Evolutionary conservation across 2,113 vertebrate species (phyloP).

Genomic region (Petroica traversi): DNA sequence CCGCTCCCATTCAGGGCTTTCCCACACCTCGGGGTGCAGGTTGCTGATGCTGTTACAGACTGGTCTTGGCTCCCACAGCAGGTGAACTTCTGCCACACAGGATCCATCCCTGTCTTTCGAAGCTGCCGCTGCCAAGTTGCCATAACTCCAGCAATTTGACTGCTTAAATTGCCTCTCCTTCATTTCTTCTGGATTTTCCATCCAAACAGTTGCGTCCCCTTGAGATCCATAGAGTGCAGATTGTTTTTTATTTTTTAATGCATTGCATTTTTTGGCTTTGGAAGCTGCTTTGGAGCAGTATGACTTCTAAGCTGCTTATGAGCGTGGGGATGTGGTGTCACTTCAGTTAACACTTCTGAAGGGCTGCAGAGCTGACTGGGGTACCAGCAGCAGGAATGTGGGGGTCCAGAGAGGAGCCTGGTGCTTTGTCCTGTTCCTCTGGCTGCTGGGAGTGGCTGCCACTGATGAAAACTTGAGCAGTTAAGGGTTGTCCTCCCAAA

Average conservation of each 20-base stretch:
- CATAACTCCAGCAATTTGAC: constrained; percentile 1
- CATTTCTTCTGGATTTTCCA: constrained; percentile 40
- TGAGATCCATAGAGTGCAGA: neutral
- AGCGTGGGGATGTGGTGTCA: accelerated
- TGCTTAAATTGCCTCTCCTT: constrained; percentile 52
- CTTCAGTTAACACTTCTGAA: neutral
- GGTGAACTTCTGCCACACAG: neutral
- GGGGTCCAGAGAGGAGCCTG: neutral
- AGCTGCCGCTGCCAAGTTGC: neutral
- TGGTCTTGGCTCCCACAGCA: neutral
- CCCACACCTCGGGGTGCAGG: neutral
- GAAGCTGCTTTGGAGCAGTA: neutral
- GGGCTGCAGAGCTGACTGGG: neutral
- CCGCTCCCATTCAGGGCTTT: neutral
- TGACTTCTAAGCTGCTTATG: neutral
- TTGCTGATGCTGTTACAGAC: neutral
- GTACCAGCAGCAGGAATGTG: neutral
- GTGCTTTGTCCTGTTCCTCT: neutral
- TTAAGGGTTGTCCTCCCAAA: neutral
- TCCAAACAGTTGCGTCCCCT: constrained; percentile 21
- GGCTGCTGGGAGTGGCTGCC: neutral
- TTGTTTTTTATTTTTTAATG: neutral
- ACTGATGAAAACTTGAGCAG: neutral
- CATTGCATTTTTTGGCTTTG: neutral
- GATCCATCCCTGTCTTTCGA: neutral